Conservation (phyloP, 2,113 vertebrate genomes). For the Ceuthmochares aereus region DNA sequence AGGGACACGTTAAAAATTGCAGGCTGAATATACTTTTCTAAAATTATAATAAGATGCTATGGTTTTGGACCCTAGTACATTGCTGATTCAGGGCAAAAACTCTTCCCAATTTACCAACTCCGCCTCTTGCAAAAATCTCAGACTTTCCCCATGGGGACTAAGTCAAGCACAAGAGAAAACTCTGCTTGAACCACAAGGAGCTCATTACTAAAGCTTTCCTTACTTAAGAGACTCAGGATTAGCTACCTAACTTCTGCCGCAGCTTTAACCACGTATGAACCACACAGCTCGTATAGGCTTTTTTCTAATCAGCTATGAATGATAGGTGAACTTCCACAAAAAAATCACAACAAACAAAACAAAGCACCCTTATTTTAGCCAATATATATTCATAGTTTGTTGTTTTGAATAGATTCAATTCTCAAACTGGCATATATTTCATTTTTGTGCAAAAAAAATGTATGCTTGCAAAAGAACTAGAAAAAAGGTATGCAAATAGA, state of each 20-base stretch:
- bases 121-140: background rate
- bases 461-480: background rate
- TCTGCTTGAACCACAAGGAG: background rate
- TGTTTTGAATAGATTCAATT: background rate
- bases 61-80: background rate
- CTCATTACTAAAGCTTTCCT: background rate
- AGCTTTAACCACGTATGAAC: background rate
- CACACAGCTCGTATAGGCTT: background rate
- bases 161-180: background rate
- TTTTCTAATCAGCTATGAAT: background rate
- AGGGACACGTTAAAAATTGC: background rate
- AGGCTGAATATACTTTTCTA: background rate
- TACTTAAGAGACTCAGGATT: background rate
- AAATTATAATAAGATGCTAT: background rate
- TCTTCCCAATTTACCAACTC: background rate
- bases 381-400: constrained; percentile 46
- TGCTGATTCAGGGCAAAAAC: background rate
- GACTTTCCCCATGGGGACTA: background rate
- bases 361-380: constrained; percentile 10
- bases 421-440: background rate
- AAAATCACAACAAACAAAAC: background rate
- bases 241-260: background rate
- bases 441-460: background rate
- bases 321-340: background rate
- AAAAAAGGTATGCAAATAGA: background rate